Conservation (phyloP, 2,113 vertebrate genomes). For the Urocynchramus pylzowi region DNA sequence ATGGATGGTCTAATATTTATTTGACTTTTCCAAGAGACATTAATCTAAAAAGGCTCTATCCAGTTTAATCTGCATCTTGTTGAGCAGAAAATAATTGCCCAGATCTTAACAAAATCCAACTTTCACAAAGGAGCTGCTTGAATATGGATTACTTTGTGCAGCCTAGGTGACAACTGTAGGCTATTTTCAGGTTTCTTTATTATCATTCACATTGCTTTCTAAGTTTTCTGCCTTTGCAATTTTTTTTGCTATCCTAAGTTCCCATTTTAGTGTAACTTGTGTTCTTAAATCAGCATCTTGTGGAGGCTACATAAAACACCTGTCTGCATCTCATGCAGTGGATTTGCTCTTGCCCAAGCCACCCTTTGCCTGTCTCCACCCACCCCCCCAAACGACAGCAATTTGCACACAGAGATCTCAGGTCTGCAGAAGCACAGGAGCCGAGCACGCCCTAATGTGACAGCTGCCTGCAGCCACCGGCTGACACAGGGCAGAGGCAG, state of each 20-base stretch:
- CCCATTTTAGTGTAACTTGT: background rate
- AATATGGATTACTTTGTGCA: constrained; percentile 34
- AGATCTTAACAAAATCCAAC: constrained; percentile 10
- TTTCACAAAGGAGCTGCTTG: constrained; percentile 11
- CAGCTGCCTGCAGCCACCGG: background rate
- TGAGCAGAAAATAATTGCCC: constrained; percentile 44
- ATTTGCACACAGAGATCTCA: background rate
- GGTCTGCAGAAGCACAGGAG: background rate
- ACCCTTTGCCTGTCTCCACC: background rate
- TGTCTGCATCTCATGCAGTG: background rate
- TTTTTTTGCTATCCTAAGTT: background rate
- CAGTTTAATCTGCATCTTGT: background rate
- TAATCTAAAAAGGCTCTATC: constrained; percentile 12
- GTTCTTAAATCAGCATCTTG: background rate
- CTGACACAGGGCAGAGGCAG: background rate
- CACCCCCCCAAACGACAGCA: background rate
- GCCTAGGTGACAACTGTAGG: background rate
- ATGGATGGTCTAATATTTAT: constrained; percentile 9
- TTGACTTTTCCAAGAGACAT: background rate
- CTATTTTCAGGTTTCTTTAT: constrained; percentile 35
- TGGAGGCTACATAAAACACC: background rate
- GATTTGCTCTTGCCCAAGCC: background rate
- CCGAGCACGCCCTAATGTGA: background rate
- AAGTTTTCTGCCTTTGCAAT: background rate
- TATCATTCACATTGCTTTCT: background rate